Evolutionary conservation across 2,797 vertebrate species (phyloP).

Genomic region (Sparidentex hasta): DNA sequence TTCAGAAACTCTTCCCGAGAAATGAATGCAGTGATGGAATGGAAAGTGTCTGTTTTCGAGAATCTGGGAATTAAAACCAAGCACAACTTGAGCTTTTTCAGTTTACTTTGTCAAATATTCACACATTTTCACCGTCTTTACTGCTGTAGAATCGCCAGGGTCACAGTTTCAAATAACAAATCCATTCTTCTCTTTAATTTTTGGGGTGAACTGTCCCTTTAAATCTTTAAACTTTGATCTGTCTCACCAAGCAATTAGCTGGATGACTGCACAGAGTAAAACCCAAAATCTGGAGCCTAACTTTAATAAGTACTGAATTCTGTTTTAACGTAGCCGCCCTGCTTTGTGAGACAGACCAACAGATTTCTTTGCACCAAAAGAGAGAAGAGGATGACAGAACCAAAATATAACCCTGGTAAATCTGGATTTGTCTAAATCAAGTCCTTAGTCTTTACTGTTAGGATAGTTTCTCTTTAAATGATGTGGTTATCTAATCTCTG

Average conservation of each 20-base stretch:
- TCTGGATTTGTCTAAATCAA: neutral
- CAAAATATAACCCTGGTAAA: neutral
- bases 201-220: no score
- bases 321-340: neutral
- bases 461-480: neutral
- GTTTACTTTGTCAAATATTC: neutral
- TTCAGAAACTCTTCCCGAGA: neutral
- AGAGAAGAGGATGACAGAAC: neutral
- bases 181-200: no score
- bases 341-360: neutral
- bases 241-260: neutral
- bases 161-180: no score
- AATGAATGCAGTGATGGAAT: neutral
- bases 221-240: neutral
- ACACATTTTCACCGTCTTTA: neutral
- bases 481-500: neutral
- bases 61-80: slow-evolving; percentile 40
- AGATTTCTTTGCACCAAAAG: neutral
- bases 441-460: neutral
- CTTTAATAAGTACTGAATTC: neutral
- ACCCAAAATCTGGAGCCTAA: neutral
- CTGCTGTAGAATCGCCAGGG: neutral
- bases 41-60: slow-evolving; percentile 21
- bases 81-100: slow-evolving; percentile 37
- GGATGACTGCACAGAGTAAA: neutral